Percentiles rank a stretch among this genome's conserved stretches.
Evolutionary conservation across 2,888 invertebrate species (phyloP).

Genomic region (Chrysotoxum bicinctum): DNA sequence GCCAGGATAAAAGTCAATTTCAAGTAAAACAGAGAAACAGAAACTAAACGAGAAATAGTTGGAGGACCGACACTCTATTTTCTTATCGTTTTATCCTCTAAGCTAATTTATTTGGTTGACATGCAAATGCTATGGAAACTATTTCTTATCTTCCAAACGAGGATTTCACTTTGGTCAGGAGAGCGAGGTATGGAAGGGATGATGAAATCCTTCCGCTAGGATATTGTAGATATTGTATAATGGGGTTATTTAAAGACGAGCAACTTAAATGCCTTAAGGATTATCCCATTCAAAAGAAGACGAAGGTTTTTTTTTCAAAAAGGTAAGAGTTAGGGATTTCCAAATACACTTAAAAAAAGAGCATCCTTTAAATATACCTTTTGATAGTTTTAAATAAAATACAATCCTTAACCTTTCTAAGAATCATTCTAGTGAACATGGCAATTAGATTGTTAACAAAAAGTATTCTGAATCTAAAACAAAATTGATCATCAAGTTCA

Average conservation of each 20-base stretch:
- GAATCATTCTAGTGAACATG: constrained; percentile 6
- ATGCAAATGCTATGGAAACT: constrained; percentile 64
- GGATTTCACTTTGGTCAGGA: constrained; percentile 18
- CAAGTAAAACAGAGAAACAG: constrained; percentile 29
- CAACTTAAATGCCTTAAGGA: constrained; percentile 15
- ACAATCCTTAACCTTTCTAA: neutral
- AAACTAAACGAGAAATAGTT: neutral
- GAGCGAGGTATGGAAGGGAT: neutral
- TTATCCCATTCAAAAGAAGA: constrained; percentile 12
- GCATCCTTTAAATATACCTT: constrained; percentile 26
- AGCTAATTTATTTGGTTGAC: constrained; percentile 64
- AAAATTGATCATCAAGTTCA: constrained; percentile 13
- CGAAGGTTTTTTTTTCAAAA: neutral
- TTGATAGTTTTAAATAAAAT: neutral
- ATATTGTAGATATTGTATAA: constrained; percentile 1
- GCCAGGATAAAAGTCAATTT: constrained; percentile 46
- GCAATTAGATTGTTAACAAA: constrained; percentile 14
- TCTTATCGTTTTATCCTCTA: constrained; percentile 41
- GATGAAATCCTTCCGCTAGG: constrained; percentile 12
- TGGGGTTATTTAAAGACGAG: constrained; percentile 15
- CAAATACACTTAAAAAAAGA: constrained; percentile 1
- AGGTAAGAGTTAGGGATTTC: neutral
- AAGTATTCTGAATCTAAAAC: constrained; percentile 5
- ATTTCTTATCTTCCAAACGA: constrained; percentile 56
- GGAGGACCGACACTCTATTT: constrained; percentile 21